Base-by-base conservation (phyloP, 2,113 vertebrate species). In the Xenotilapia flavipinnis region DNA sequence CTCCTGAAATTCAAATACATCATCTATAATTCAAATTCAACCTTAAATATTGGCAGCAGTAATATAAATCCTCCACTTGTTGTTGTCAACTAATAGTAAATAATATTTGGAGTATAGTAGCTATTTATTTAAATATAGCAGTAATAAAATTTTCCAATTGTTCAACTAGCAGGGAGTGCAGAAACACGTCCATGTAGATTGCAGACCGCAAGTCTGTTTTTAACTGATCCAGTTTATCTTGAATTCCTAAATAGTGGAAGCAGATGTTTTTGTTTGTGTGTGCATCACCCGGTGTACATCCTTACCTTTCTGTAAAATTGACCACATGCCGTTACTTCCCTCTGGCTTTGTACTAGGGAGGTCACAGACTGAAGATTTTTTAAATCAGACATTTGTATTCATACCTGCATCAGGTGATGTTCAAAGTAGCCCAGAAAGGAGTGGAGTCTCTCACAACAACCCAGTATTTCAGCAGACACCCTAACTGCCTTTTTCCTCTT, bases 1-100 rank as follows among this genome's bases (percentile, higher is more conserved):
- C 60, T 68, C 60, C 33, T 68, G 19, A 68, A 68, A 38, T 68
- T 68, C 11, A 38, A 68, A 38, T 68, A 38, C 11, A 68, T 65
- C 1, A 21, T 68, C 60, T 21, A 21, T 7, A 68, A 68, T 38
- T 62, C 31, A 36, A 62, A 62, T 36, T 62, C 19, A 65, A 38
- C 19, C 19, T 21, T 68, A 68, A 21, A 68, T 68, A 38, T 13
- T 21, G 6, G 33, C 1, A 68, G 3, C 11, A 38, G 19, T 38
- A 38, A 68, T 68, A 8, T 13, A 0, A 38, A 38, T 68, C 1
- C 19, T 68, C 33, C 33, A 68, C 11, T 38, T 68, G 19, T 21
- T 36, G 14, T 65, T 38, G 60, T 68, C 60, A 68, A 13, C 33
- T 13, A 68, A 65, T 38, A 65, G 60, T 38, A 65, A 68, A 68